phyloP scores from a whole-genome alignment of 2,113 vertebrate genomes.

The Phodopus roborovskii region DNA sequence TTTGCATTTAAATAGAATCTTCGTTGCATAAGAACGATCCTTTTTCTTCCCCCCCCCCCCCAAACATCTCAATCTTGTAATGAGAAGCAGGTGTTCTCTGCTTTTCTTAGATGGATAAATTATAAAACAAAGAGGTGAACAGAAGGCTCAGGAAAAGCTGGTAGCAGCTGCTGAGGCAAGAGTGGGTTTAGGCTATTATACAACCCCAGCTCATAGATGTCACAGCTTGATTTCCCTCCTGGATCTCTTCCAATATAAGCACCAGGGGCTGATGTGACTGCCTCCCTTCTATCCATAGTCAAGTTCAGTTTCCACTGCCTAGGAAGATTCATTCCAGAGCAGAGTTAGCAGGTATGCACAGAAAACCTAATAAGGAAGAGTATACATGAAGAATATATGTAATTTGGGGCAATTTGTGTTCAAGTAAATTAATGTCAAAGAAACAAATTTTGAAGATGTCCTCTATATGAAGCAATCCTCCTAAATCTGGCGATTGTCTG shows the following conservation, averaged over 20 bases:
- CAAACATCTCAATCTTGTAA: conserved; percentile 52
- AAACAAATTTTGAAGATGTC: neutral
- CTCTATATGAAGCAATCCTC: neutral
- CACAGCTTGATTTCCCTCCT: conserved; percentile 2
- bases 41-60: conserved; percentile 38
- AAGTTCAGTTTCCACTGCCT: neutral
- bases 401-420: conserved; percentile 38
- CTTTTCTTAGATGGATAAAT: conserved; percentile 61
- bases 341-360: neutral
- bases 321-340: neutral
- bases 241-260: neutral
- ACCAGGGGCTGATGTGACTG: neutral
- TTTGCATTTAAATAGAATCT: conserved; percentile 45
- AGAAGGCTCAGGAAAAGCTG: conserved; percentile 49
- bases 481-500: neutral
- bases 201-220: neutral
- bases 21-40: conserved; percentile 36
- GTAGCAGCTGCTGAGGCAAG: conserved; percentile 51
- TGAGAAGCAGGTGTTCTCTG: conserved; percentile 74
- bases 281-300: neutral
- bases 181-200: neutral
- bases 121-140: conserved; percentile 63
- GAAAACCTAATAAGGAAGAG: conserved; percentile 2
- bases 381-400: neutral
- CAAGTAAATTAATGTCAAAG: neutral